Conservation (phyloP, 2,888 invertebrate species). For the Napeogenes sylphis region DNA sequence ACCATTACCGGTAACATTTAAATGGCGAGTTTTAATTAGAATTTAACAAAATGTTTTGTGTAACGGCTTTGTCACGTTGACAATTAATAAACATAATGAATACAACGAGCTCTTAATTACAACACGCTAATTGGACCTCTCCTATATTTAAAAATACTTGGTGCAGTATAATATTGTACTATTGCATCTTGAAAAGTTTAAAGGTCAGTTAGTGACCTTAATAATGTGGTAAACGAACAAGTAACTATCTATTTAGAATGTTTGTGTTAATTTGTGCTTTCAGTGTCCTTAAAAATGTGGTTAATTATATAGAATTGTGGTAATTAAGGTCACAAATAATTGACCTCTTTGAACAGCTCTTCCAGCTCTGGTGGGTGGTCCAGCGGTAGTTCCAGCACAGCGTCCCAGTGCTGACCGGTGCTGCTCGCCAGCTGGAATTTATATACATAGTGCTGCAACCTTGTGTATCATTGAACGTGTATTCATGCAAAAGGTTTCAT, state of each 20-base stretch:
- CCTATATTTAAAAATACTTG: too few relatives aligned
- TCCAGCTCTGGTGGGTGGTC: slow-evolving; percentile 38
- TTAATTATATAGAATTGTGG: too few relatives aligned
- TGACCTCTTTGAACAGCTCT: slow-evolving; percentile 54
- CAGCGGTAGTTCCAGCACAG: slow-evolving; percentile 38
- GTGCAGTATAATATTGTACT: too few relatives aligned
- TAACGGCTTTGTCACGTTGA: neutral
- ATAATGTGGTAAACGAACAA: neutral
- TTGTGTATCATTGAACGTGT: neutral
- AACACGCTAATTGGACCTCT: too few relatives aligned
- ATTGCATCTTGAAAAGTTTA: too few relatives aligned
- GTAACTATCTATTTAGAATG: too few relatives aligned
- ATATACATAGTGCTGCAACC: neutral
- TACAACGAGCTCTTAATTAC: slow-evolving; percentile 14
- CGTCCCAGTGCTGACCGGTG: slow-evolving; percentile 44
- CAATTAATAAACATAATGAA: slow-evolving; percentile 30
- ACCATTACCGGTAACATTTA: too few relatives aligned
- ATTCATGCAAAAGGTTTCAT: too few relatives aligned
- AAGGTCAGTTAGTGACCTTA: too few relatives aligned
- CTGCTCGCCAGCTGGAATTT: slow-evolving; percentile 29
- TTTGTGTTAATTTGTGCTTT: too few relatives aligned
- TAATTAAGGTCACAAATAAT: slow-evolving; percentile 4
- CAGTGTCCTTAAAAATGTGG: too few relatives aligned
- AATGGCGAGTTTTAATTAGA: slow-evolving; percentile 3
- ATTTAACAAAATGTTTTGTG: slow-evolving; percentile 14